phyloP scores from a whole-genome alignment of 2,797 vertebrate species.

The Austrolebias charrua region DNA sequence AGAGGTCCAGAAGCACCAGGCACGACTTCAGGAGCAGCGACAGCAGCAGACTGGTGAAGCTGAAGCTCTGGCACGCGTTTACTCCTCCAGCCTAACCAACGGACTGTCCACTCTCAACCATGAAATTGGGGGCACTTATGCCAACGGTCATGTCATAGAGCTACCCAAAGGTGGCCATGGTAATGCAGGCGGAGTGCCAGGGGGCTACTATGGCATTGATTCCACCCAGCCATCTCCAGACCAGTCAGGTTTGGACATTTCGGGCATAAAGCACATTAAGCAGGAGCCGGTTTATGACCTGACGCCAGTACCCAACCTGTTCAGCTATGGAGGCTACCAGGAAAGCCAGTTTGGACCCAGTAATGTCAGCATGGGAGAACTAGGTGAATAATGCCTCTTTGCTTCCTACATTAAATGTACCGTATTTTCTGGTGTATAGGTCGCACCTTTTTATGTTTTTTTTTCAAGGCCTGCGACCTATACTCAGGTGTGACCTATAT shows the following conservation, averaged over 20 bases:
- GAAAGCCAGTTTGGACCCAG: slow-evolving; percentile 91
- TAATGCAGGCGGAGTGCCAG: slow-evolving; percentile 62
- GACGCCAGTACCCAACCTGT: slow-evolving; percentile 97
- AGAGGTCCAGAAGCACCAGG: slow-evolving; percentile 98
- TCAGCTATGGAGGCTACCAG: slow-evolving; percentile 96
- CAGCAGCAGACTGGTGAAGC: slow-evolving; percentile 96
- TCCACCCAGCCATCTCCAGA: slow-evolving; percentile 97
- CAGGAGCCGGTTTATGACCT: slow-evolving; percentile 99
- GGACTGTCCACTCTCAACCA: slow-evolving; percentile 89
- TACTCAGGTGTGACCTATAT: no score
- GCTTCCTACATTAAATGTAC: neutral
- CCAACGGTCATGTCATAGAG: slow-evolving; percentile 94
- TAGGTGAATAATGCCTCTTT: slow-evolving; percentile 81
- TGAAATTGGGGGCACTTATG: slow-evolving; percentile 89
- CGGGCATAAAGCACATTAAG: slow-evolving; percentile 98
- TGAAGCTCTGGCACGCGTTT: slow-evolving; percentile 93
- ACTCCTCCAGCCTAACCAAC: slow-evolving; percentile 90
- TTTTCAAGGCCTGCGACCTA: no score
- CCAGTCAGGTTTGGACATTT: slow-evolving; percentile 98
- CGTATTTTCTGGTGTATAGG: no score
- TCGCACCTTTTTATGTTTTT: no score
- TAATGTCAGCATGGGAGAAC: slow-evolving; percentile 94
- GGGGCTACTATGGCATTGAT: slow-evolving; percentile 91
- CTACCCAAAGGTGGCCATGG: slow-evolving; percentile 90
- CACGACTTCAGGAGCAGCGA: slow-evolving; percentile 90